Evolutionary conservation across 2,797 vertebrate species (phyloP), one percentile per base, ranked within the genome.

Genomic region (Sebastes glaucus): DNA sequence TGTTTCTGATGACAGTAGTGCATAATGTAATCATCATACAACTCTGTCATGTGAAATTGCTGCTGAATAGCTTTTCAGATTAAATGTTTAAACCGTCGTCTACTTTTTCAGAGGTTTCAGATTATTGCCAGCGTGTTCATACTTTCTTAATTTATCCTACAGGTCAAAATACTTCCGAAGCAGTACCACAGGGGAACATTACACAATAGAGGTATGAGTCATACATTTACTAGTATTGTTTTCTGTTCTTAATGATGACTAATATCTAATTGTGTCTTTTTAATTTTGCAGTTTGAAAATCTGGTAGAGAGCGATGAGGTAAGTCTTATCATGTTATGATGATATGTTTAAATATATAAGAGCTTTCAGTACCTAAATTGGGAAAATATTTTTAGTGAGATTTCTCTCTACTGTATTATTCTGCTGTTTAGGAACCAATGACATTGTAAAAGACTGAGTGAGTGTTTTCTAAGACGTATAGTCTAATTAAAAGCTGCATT

Each of bases 231-330:
- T 42, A 0, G 1, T 27, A 10, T 25, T 46, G 1, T 23, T 73
- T 62, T 10, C 2, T 35, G 49, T 23, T 49, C 52, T 38, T 4
- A 23, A 20, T 35, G 1, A 27, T 16, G 7, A 35, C 1, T 13
- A 1, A n/a, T 28, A 7, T 78, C 69, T 85, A 22, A 82, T 71
- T 76, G 13, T 60, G 56, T 30, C 78, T 61, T 38, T 30, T 30
- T 49, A 46, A 3, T 78, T 93, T 94, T 95, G 30, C 96, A 99
- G 98, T 99, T 99, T 97, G 98, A 99, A 91, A 99, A 99, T 89
- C 95, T 99, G 33, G 98, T 99, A 65, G 98, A 99, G 92, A 99
- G 98, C 11, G 98, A 99, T 93, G 98, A 99, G 95, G 98, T 99
- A 91, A 94, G 97, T 95, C 25, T 73, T 14, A 38, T 57, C 4